These are phyloP conservation scores for Sinohyriopsis cumingii DNA, from an alignment of 2,888 invertebrate genomes.

Conservation along the genomic window DNA sequence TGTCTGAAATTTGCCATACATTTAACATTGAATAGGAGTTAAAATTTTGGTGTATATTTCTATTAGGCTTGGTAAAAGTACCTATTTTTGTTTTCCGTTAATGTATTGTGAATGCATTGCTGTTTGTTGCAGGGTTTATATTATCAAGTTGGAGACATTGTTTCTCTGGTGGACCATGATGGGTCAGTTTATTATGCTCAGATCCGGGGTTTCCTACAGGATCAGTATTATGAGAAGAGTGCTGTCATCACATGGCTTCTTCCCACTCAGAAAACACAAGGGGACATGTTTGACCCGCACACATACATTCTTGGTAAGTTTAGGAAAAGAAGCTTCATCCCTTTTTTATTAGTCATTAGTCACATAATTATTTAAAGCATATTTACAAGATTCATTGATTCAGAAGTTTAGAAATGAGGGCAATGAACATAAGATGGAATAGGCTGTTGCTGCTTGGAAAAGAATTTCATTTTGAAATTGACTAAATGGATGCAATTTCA, in stretches of 20 bases:
- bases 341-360: not conserved
- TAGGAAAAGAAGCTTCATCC: not conserved
- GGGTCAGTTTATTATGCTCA: slow-evolving; percentile 86
- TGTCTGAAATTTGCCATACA: too few species aligned
- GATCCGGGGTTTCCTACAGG: slow-evolving; percentile 89
- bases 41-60: too few species aligned
- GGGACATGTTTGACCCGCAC: slow-evolving; percentile 87
- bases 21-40: too few species aligned
- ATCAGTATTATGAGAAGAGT: slow-evolving; percentile 94
- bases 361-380: too few species aligned
- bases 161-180: slow-evolving; percentile 84
- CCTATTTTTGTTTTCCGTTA: too few species aligned
- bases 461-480: too few species aligned
- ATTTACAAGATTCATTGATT: too few species aligned
- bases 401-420: too few species aligned
- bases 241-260: slow-evolving; percentile 93
- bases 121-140: slow-evolving; percentile 74
- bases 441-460: too few species aligned
- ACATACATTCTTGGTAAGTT: slow-evolving; percentile 87
- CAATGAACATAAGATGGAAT: too few species aligned
- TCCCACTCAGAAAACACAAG: slow-evolving; percentile 83
- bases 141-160: slow-evolving; percentile 92
- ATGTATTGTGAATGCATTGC: not conserved
- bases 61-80: too few species aligned
- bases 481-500: too few species aligned